Conservation (phyloP, 2,797 vertebrate genomes). For the Fratercula arctica region DNA sequence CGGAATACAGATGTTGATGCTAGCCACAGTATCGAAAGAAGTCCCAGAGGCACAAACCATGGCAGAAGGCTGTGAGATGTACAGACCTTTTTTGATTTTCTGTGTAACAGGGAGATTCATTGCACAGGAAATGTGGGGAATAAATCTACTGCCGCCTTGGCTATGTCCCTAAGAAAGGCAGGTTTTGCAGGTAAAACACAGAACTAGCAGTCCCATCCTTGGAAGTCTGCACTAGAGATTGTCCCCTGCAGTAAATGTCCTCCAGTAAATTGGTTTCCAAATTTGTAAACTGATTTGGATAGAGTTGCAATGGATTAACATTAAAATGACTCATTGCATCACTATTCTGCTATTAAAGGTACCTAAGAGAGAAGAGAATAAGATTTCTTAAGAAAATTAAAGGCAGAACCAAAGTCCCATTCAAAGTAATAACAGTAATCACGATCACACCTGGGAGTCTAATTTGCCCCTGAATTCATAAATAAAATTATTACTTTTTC, state of each 20-base stretch:
- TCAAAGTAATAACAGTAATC: slow-evolving; percentile 12
- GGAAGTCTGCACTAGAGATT: neutral
- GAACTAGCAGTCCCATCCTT: neutral
- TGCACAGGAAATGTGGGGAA: neutral
- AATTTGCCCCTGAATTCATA: neutral
- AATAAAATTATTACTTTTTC: neutral
- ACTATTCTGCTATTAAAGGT: neutral
- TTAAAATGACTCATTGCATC: neutral
- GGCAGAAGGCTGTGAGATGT: neutral
- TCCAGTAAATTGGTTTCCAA: neutral
- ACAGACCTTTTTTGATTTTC: neutral
- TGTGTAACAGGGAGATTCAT: neutral
- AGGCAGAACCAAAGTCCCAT: neutral
- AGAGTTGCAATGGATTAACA: neutral
- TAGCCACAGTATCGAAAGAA: neutral
- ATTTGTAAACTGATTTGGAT: slow-evolving; percentile 27
- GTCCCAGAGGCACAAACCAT: neutral
- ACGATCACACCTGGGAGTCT: neutral
- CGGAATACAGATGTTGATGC: rapidly evolving
- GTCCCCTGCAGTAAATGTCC: neutral
- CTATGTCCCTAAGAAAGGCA: neutral
- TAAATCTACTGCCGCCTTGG: neutral
- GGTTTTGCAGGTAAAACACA: neutral
- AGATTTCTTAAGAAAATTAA: neutral
- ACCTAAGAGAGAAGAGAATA: neutral